Evolutionary conservation across 2,113 vertebrate species (phyloP).

Genomic region (Rhinolophus sinicus): DNA sequence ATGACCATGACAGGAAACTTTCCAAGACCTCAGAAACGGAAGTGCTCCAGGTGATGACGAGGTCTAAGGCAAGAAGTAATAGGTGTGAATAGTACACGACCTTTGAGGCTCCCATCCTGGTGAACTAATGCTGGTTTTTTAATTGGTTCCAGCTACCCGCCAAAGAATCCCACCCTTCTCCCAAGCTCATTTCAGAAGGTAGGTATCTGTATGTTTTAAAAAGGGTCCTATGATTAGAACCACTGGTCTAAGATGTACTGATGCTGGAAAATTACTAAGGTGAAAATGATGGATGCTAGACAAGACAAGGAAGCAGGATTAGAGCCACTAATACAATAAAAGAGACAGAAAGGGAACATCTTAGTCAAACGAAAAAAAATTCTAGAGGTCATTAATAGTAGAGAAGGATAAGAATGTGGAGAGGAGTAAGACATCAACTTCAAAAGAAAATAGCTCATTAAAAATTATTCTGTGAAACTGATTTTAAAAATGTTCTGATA

Average conservation of each 20-base stretch:
- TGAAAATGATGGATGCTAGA: not conserved
- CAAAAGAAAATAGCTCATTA: not conserved
- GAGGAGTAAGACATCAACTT: not conserved
- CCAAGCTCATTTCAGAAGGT: not conserved
- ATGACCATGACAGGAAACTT: not conserved
- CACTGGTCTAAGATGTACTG: not conserved
- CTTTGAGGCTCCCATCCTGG: not conserved
- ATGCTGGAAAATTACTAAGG: not conserved
- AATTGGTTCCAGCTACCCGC: not conserved
- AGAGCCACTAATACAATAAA: not conserved
- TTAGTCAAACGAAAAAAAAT: not conserved
- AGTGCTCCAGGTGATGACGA: not conserved
- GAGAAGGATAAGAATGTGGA: not conserved
- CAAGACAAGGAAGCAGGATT: not conserved
- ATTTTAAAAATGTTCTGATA: not conserved
- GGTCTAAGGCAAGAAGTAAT: not conserved
- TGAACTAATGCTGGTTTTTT: not conserved
- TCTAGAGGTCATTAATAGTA: not conserved
- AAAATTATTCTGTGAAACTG: not conserved
- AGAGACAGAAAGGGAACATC: not conserved
- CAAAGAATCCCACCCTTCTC: not conserved
- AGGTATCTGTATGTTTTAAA: not conserved
- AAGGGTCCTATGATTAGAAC: not conserved
- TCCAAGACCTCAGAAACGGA: not conserved
- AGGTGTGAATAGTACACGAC: accelerated